These are phyloP conservation scores for Ammospiza caudacuta DNA, from an alignment of 2,113 vertebrate species.

Conservation along the genomic window DNA sequence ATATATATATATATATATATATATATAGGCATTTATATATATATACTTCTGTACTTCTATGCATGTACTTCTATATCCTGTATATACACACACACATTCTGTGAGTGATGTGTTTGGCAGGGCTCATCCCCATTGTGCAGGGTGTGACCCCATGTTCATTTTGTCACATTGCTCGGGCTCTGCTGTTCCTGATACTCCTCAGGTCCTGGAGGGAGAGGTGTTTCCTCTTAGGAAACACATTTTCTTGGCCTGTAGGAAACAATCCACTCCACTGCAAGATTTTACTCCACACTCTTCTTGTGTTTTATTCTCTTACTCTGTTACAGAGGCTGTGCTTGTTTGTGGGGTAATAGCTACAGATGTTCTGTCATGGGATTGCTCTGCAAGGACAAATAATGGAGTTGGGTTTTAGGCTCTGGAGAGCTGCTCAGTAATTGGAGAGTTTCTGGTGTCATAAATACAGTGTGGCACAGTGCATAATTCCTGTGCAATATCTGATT, in stretches of 20 bases:
- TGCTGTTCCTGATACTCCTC: neutral
- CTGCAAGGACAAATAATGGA: neutral
- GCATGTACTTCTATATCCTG: neutral
- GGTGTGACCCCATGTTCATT: neutral
- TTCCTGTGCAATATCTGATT: neutral
- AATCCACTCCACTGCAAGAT: neutral
- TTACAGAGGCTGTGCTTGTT: neutral
- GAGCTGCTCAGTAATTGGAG: neutral
- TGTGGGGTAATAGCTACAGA: neutral
- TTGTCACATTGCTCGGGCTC: neutral
- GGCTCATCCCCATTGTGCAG: neutral
- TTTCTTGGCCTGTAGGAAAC: neutral
- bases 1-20: too few relatives aligned
- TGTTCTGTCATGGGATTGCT: neutral
- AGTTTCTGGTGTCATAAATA: neutral
- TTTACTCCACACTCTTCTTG: neutral
- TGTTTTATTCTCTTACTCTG: neutral
- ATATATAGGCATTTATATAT: too few relatives aligned
- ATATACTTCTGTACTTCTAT: neutral
- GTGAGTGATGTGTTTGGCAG: neutral
- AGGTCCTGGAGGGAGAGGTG: neutral
- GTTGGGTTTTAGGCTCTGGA: neutral
- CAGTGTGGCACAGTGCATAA: neutral
- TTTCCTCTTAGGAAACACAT: neutral
- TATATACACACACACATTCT: fast-evolving